A percentile compares a stretch with the other conserved stretches of the same genome.
Conservation (phyloP, 2,113 vertebrate genomes). For the Romanogobio albipinnatus region DNA sequence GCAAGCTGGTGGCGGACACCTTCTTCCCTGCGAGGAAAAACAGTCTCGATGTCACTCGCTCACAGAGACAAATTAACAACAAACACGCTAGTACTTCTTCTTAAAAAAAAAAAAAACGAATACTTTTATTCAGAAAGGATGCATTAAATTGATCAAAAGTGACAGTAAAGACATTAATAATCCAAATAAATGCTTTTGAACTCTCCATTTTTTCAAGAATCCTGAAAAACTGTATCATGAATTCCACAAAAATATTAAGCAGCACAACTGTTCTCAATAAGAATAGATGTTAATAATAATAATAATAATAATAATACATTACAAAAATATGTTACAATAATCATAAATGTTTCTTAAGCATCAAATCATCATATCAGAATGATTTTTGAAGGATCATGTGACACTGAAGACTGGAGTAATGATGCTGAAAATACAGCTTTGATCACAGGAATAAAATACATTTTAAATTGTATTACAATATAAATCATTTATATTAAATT, state of each 20-base stretch:
- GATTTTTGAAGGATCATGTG: background rate
- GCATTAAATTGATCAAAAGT: background rate
- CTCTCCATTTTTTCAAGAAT: too few species aligned
- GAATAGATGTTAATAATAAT: too few species aligned
- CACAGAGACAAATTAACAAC: background rate
- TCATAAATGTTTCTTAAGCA: too few species aligned
- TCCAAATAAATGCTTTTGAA: too few species aligned
- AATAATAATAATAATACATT: too few species aligned
- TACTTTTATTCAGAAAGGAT: background rate
- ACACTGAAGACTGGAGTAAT: background rate
- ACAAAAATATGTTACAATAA: background rate
- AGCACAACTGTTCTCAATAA: background rate
- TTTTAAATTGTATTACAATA: background rate
- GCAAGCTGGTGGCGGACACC: constrained; percentile 79
- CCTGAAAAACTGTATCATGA: background rate
- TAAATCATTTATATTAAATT: background rate
- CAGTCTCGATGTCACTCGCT: background rate
- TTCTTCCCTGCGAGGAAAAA: constrained; percentile 71
- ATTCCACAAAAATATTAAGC: background rate
- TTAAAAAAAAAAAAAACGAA: background rate
- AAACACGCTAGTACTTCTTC: background rate
- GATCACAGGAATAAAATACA: background rate
- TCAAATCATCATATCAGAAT: too few species aligned
- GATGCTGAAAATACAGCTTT: background rate
- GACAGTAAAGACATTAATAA: background rate